Conservation (phyloP, 2,888 invertebrate species). For the Cheilosia scutellata region DNA sequence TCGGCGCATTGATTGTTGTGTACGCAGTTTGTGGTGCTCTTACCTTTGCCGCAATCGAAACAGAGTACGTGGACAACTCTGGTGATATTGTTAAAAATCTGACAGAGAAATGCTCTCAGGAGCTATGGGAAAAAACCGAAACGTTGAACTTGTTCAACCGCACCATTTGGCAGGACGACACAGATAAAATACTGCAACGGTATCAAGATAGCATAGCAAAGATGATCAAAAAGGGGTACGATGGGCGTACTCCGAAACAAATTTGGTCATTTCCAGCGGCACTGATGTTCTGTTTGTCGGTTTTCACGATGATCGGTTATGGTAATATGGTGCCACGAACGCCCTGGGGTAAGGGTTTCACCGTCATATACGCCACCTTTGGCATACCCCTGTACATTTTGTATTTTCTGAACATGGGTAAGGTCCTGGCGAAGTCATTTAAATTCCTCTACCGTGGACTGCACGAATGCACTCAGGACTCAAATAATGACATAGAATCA, state of each 20-base stretch:
- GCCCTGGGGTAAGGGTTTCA: constrained; percentile 92
- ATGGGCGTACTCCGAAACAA: constrained; percentile 88
- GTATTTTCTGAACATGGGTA: constrained; percentile 95
- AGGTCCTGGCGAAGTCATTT: constrained; percentile 92
- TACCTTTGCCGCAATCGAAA: constrained; percentile 92
- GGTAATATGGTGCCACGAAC: constrained; percentile 94
- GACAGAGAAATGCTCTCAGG: constrained; percentile 86
- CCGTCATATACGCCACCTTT: constrained; percentile 93
- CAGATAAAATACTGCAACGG: constrained; percentile 86
- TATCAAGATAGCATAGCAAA: constrained; percentile 89
- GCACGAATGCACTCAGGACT: constrained; percentile 88
- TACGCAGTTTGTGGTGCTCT: constrained; percentile 94
- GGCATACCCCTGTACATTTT: constrained; percentile 94
- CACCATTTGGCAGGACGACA: constrained; percentile 86
- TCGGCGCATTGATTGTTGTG: constrained; percentile 93
- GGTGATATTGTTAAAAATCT: constrained; percentile 85
- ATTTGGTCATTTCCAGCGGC: constrained; percentile 95
- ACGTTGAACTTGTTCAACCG: constrained; percentile 89
- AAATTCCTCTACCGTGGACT: constrained; percentile 91
- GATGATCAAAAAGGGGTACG: constrained; percentile 89
- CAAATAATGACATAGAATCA: constrained; percentile 79
- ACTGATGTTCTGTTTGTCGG: constrained; percentile 94
- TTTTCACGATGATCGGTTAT: constrained; percentile 96
- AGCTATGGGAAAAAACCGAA: constrained; percentile 89
- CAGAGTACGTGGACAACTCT: constrained; percentile 85